phyloP scores from a whole-genome alignment of 2,113 vertebrate species.

The Varanus komodoensis region DNA sequence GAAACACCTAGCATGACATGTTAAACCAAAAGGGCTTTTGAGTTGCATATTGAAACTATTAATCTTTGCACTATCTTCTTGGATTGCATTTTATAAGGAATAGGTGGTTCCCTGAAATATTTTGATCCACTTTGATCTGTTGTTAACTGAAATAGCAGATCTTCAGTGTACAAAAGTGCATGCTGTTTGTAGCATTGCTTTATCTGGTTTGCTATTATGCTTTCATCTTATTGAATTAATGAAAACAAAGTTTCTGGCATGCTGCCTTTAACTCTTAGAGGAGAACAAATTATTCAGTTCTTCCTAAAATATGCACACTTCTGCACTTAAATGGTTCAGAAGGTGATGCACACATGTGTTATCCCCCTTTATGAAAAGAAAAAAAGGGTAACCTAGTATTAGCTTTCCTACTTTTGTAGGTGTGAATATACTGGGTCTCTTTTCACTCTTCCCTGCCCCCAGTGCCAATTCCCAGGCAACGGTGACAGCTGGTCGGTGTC shows the following conservation, averaged over 20 bases:
- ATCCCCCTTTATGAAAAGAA: not conserved
- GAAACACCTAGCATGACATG: too few relatives aligned
- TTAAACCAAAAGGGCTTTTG: too few relatives aligned
- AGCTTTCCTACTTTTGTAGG: constrained; percentile 21
- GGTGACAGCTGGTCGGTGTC: constrained; percentile 70
- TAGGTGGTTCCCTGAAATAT: not conserved
- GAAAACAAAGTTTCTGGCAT: not conserved
- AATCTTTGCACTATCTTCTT: not conserved
- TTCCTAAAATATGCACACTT: not conserved
- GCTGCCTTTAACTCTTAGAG: not conserved
- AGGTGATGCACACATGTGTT: not conserved
- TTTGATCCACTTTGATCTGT: not conserved
- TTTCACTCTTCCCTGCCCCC: constrained; percentile 9
- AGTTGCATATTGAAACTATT: not conserved
- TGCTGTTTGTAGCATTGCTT: not conserved
- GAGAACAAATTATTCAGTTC: not conserved
- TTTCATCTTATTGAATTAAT: not conserved
- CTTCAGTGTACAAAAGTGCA: not conserved
- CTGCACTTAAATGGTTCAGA: not conserved
- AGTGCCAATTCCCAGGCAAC: constrained; percentile 46
- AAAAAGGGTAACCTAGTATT: not conserved
- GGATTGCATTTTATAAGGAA: not conserved
- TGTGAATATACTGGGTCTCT: constrained; percentile 47
- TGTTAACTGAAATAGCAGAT: not conserved
- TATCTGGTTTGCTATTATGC: not conserved